Conservation (phyloP, 2,113 vertebrate species). For the Pachyramphus minor region DNA sequence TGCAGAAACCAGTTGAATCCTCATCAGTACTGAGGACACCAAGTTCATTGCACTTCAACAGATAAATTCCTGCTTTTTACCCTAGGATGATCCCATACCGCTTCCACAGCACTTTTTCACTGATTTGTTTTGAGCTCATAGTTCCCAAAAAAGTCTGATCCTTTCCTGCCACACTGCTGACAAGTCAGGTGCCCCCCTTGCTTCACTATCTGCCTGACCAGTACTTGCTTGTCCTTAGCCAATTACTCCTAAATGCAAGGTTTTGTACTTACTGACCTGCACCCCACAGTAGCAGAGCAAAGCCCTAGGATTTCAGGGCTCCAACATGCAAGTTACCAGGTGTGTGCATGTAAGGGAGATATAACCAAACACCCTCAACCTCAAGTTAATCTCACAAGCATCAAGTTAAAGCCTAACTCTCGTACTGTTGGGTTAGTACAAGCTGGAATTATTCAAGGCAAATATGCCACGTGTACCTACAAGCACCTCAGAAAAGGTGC, state of each 20-base stretch:
- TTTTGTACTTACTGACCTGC: neutral
- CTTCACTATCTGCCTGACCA: neutral
- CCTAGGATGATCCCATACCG: neutral
- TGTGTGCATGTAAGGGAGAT: accelerated
- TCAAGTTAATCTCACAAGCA: neutral
- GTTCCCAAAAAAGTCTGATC: neutral
- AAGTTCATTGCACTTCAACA: neutral
- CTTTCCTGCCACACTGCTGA: neutral
- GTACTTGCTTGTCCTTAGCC: neutral
- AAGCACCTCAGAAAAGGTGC: neutral
- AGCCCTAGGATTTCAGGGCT: neutral
- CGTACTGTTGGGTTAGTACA: neutral
- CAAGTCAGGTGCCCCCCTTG: neutral
- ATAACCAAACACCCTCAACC: neutral
- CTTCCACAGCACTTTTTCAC: neutral
- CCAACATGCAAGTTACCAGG: neutral
- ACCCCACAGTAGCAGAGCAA: neutral
- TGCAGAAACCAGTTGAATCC: neutral
- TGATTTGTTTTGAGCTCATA: neutral
- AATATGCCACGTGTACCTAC: neutral
- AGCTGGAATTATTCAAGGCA: neutral
- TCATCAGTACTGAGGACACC: neutral
- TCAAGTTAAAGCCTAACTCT: neutral
- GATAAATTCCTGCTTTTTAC: neutral
- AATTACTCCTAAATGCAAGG: neutral